Evolutionary conservation across 2,888 invertebrate species (phyloP).

Genomic region (Drosophila nr. perissopoda): DNA sequence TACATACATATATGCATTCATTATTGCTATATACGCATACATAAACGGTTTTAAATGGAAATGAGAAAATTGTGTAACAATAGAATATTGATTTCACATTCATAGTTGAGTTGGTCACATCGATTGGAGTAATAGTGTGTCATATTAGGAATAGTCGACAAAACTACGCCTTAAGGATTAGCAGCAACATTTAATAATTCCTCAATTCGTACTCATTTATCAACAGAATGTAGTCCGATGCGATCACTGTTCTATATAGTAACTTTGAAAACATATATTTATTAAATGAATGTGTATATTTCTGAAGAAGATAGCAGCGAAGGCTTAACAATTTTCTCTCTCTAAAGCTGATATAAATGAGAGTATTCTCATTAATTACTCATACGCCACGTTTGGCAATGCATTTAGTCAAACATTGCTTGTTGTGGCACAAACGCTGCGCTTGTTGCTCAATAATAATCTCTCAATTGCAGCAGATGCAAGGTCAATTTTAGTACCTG

Average conservation of each 20-base stretch:
- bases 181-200: neutral
- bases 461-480: constrained; percentile 14
- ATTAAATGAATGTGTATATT: neutral
- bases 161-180: neutral
- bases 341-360: neutral
- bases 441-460: constrained; percentile 30
- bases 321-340: fast-evolving
- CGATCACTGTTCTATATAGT: neutral
- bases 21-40: neutral
- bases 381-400: constrained; percentile 22
- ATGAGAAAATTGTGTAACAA: constrained; percentile 14
- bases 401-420: constrained; percentile 12
- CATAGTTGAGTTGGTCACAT: neutral
- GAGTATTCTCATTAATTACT: constrained; percentile 9
- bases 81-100: neutral
- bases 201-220: neutral
- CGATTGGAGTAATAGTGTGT: neutral
- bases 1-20: neutral
- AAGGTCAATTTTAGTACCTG: neutral
- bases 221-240: neutral
- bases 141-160: neutral
- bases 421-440: constrained; percentile 5
- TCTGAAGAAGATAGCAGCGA: neutral
- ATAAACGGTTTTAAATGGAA: constrained; percentile 3
- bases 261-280: neutral